These are phyloP conservation scores for Melanocharis versteri DNA, from an alignment of 2,113 vertebrate species.

Conservation along the genomic window DNA sequence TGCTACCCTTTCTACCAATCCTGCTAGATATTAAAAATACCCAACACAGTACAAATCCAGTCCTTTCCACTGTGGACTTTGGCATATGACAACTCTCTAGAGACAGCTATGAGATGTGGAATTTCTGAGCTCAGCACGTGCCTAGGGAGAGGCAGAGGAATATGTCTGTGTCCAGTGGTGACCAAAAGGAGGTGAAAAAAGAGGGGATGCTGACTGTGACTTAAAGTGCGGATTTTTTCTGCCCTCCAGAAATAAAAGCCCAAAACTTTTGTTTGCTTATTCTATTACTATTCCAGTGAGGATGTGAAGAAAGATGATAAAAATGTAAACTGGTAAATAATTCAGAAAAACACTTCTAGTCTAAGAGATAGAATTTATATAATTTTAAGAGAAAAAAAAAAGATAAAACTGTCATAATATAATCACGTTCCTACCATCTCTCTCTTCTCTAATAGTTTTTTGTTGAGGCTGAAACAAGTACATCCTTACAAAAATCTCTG, in stretches of 20 bases:
- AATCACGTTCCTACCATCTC: neutral
- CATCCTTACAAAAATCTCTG: neutral
- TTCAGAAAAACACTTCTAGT: neutral
- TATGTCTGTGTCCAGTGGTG: neutral
- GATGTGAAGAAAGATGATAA: neutral
- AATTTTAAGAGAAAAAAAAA: neutral
- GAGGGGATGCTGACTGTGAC: neutral
- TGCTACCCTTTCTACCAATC: neutral
- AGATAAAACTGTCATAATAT: neutral
- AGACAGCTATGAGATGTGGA: neutral
- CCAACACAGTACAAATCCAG: neutral
- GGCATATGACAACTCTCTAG: neutral
- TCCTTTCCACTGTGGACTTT: neutral
- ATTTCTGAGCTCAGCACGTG: neutral
- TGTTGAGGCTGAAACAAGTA: neutral
- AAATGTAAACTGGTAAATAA: neutral
- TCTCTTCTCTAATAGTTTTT: neutral
- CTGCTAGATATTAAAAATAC: neutral
- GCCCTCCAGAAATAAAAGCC: neutral
- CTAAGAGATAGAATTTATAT: neutral
- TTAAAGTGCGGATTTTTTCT: neutral
- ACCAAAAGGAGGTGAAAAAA: neutral
- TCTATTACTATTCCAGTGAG: neutral
- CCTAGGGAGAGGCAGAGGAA: neutral
- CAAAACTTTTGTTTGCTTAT: neutral